These are phyloP conservation scores for Zophobas morio DNA, from an alignment of 1,140 invertebrate genomes.

Conservation along the genomic window DNA sequence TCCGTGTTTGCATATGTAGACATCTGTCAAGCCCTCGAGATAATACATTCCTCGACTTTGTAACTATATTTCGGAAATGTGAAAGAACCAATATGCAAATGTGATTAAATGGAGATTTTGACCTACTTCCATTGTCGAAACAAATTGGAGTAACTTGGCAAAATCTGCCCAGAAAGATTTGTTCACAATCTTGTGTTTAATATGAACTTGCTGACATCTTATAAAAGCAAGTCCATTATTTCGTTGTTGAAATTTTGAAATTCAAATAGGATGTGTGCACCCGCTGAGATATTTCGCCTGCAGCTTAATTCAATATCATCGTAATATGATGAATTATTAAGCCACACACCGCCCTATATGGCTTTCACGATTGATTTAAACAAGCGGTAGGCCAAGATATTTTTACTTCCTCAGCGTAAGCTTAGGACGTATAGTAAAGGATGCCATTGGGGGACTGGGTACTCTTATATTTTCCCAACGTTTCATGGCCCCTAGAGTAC, in stretches of 20 bases:
- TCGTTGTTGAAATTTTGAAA: constrained; percentile 5
- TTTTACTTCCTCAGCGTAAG: too few relatives aligned
- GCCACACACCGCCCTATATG: background rate
- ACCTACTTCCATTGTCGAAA: constrained; percentile 1
- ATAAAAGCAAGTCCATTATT: constrained; percentile 2
- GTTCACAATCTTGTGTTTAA: background rate
- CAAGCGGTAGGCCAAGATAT: background rate
- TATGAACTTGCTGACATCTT: constrained; percentile 6
- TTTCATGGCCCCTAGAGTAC: too few relatives aligned
- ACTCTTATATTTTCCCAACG: too few relatives aligned
- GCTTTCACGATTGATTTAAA: background rate
- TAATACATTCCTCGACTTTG: too few relatives aligned
- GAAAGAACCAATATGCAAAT: constrained; percentile 35
- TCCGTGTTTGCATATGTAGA: background rate
- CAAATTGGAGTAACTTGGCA: background rate
- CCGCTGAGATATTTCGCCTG: background rate
- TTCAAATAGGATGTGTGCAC: background rate
- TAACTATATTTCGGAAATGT: background rate
- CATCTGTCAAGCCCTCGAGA: background rate
- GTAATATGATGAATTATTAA: constrained; percentile 16
- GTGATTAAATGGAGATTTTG: constrained; percentile 40
- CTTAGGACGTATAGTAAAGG: too few relatives aligned
- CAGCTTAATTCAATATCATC: background rate
- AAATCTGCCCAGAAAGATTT: background rate
- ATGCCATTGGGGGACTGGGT: too few relatives aligned